These are phyloP conservation scores for Leuciscus idus DNA, from an alignment of 2,113 vertebrate species.

Conservation along the genomic window DNA sequence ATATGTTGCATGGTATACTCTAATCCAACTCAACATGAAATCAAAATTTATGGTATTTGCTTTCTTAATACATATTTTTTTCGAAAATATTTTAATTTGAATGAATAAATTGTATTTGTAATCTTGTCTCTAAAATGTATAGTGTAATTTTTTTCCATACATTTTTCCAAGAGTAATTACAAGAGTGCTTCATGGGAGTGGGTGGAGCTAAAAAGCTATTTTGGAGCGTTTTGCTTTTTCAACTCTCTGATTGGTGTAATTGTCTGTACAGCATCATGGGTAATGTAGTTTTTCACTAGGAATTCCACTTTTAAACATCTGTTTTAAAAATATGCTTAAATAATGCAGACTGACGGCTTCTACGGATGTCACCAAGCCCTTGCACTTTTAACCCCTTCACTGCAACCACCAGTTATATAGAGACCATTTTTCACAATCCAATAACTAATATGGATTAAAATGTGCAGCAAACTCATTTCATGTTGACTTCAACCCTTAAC, in stretches of 20 bases:
- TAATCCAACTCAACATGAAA: background rate
- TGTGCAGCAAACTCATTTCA: background rate
- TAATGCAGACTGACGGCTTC: too few relatives aligned
- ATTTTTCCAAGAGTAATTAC: too few relatives aligned
- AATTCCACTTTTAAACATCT: too few relatives aligned
- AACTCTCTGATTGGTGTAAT: too few relatives aligned
- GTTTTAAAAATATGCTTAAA: too few relatives aligned
- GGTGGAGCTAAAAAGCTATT: too few relatives aligned
- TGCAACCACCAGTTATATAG: background rate
- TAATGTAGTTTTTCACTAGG: too few relatives aligned
- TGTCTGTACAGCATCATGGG: too few relatives aligned
- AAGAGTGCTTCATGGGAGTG: too few relatives aligned
- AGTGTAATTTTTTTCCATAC: too few relatives aligned
- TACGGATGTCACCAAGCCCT: background rate
- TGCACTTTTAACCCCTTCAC: background rate
- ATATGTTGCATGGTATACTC: background rate
- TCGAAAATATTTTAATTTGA: background rate
- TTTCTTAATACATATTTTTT: background rate
- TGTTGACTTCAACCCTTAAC: background rate
- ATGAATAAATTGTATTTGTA: background rate
- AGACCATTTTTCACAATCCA: background rate
- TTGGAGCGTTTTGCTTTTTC: too few relatives aligned
- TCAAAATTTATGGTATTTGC: background rate
- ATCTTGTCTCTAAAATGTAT: background rate
- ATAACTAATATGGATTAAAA: background rate